Percentiles rank a stretch among this genome's conserved stretches.
Evolutionary conservation across 2,888 invertebrate species (phyloP).

Genomic region (Petrophora chlorosata): DNA sequence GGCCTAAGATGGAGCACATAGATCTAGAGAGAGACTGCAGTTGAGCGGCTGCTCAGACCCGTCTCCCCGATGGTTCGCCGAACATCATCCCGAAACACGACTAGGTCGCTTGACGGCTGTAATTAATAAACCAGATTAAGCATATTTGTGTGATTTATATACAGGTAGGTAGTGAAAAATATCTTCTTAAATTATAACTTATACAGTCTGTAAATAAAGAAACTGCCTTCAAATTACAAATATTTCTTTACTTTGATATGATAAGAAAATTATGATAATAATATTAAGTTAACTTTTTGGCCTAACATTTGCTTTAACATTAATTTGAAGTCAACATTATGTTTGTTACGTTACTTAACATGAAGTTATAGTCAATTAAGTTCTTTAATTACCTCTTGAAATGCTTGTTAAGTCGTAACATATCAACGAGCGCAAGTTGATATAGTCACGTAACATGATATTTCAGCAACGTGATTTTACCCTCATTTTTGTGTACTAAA

Average conservation of each 20-base stretch:
- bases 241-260: constrained; percentile 4
- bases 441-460: constrained; percentile 21
- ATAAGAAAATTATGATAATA: constrained; percentile 10
- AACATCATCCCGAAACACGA: too few relatives aligned
- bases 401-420: constrained; percentile 16
- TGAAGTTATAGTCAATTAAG: constrained; percentile 16
- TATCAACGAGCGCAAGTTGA: constrained; percentile 9
- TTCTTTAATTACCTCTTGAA: constrained; percentile 21
- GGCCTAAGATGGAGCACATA: too few relatives aligned
- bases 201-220: neutral
- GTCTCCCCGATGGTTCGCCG: too few relatives aligned
- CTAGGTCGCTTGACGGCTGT: too few relatives aligned
- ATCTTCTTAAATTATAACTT: neutral
- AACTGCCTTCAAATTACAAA: constrained; percentile 2
- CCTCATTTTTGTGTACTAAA: neutral
- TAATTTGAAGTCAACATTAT: neutral
- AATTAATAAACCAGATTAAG: too few relatives aligned
- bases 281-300: neutral
- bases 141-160: too few relatives aligned
- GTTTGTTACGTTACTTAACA: constrained; percentile 9
- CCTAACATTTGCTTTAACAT: neutral
- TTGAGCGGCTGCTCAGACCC: too few relatives aligned
- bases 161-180: too few relatives aligned
- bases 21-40: too few relatives aligned
- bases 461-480: constrained; percentile 8